Evolutionary conservation across 2,113 vertebrate species (phyloP), one percentile per base, ranked within the genome.

Genomic region (Oreochromis tanganicae): DNA sequence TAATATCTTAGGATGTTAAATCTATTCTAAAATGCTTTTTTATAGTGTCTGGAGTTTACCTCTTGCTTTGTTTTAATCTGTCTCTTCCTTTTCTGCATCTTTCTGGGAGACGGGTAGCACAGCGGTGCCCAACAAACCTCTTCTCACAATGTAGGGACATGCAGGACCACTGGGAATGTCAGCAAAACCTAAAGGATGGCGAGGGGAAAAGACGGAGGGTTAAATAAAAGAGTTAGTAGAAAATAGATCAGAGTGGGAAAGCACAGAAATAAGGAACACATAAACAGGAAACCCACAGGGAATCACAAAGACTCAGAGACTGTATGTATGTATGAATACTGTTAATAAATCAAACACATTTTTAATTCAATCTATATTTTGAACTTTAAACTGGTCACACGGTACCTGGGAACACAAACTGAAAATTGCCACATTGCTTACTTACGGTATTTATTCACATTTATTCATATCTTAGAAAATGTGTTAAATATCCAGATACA

Each of bases 111-210:
- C 79, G 3, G 96, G 94, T 57, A 93, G 48, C 1, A 93, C 94
- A 24, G 91, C 50, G 1, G 95, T 97, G 11, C 96, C 97, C 46
- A 97, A 88, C 83, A 96, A 94, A n/a, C 96, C 97, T 86, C 97
- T 92, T 32, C 97, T 96, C 82, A 97, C 95, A n/a, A 97, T 96
- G 50, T 97, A 97, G 3, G 97, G 97, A 84, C 97, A 97, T 1
- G 96, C 95, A 1, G 95, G 93, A 3, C 96, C 97, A 10, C 87
- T 96, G 29, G 97, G 97, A 81, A 97, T 97, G 85, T 97, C 97
- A 0, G 97, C 97, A 93, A 97, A 97, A 46, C 97, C 97, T 97
- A 87, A 41, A 83, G 48, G 82, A 73, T 3, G 2, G 29, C 55
- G 41, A 68, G 80, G 43, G 19, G 12, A 4, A 36, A 5, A 73